Evolutionary conservation across 2,113 vertebrate species (phyloP).

Genomic region (Hemibagrus wyckioides): DNA sequence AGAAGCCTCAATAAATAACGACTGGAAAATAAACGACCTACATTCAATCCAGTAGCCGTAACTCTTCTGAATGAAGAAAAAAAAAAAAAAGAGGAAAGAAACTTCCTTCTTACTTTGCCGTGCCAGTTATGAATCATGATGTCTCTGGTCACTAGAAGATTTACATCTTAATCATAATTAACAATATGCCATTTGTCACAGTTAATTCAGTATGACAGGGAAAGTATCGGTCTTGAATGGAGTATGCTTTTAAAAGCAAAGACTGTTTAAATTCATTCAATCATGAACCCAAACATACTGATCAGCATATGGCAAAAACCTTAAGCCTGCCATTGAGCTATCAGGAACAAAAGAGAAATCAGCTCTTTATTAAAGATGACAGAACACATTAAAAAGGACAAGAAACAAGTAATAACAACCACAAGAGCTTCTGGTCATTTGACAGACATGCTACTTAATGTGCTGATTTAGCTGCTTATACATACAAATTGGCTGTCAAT

Average conservation of each 20-base stretch:
- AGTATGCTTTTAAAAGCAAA: not conserved
- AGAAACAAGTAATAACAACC: not conserved
- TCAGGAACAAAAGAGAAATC: not conserved
- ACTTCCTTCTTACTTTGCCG: not conserved
- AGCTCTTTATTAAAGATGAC: not conserved
- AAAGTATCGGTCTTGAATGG: not conserved
- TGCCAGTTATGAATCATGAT: slow-evolving; percentile 20
- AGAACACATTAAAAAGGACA: not conserved
- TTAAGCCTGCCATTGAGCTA: not conserved
- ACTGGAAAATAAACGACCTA: not conserved
- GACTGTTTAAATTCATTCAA: no score
- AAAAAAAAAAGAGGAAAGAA: not conserved
- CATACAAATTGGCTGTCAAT: not conserved
- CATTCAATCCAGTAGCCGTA: slow-evolving; percentile 9
- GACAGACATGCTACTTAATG: not conserved
- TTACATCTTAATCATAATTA: slow-evolving; percentile 5
- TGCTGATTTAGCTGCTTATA: not conserved
- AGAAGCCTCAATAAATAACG: slow-evolving; percentile 9
- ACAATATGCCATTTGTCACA: not conserved
- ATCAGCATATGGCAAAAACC: not conserved
- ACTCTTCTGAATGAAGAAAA: not conserved
- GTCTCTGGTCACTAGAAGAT: not conserved
- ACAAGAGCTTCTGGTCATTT: not conserved
- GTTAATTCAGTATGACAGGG: slow-evolving; percentile 6
- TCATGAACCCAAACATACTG: not conserved